Evolutionary conservation across 2,888 invertebrate species (phyloP), one percentile per base, ranked within the genome.

Genomic region (Spatulosminthurus flaviceps): DNA sequence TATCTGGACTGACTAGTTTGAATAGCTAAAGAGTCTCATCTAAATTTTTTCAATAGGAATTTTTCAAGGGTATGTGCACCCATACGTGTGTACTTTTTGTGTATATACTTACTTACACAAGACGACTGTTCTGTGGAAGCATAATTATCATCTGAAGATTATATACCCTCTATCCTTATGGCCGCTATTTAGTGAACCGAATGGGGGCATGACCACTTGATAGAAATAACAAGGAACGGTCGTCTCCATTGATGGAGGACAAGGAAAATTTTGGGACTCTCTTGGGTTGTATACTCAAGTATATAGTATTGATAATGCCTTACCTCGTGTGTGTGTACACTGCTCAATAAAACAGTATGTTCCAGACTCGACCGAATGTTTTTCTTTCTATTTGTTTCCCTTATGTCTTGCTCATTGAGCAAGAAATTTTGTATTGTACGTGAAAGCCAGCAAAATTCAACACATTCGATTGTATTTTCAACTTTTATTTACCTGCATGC

Each of bases 401-500:
- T 51, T 13, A 2, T 9, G 51, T 7, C 7, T 16, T 51, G 51
- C 16, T 51, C 51, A n/a, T n/a, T 51, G 19, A 51, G 51, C 9
- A n/a, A 19, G 16, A 51, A 13, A 51, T 5, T 51, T 51, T 51
- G 51, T 19, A 51, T 13, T 51, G n/a, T n/a, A n/a, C n/a, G n/a
- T n/a, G 51, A 19, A 51, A 51, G n/a, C n/a, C 51, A 51, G 2
- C 51, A 51, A 51, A 51, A 51, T 19, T 51, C 51, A n/a, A 51
- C 51, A 51, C 16, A 51, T 51, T 51, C 16, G 51, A 51, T 51
- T 51, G 51, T n/a, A 51, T n/a, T n/a, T 51, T 51, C n/a, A n/a
- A n/a, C n/a, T n/a, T n/a, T 1, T 51, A 1, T 51, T 7, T 51
- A n/a, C n/a, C n/a, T 4, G 51, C 1, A 51, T n/a, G n/a, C n/a